Evolutionary conservation across 2,113 vertebrate species (phyloP), one percentile per base, ranked within the genome.

Genomic region (Lepisosteus oculatus): DNA sequence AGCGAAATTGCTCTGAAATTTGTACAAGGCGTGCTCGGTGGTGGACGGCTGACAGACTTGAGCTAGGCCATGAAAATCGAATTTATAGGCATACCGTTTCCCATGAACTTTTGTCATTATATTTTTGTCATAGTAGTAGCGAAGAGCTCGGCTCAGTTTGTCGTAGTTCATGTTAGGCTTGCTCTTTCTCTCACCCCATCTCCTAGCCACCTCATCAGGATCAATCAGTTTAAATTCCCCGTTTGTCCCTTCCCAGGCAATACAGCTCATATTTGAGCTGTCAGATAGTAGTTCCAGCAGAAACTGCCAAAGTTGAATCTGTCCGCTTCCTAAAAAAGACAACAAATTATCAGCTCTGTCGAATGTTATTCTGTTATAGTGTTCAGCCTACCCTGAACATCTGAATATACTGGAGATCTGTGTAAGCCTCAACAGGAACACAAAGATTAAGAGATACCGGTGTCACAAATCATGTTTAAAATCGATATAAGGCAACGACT

Each of bases 131-230:
- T 99, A 99, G 88, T 99, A 99, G 87, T 99, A 99, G 76, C 97
- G 96, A 78, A 99, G 92, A 0, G 96, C 97, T 2, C 97, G 92
- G 88, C 97, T 99, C 80, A 99, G 93, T 84, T 99, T 99, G 90
- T 99, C 97, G 1, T 99, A 99, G 88, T 99, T 99, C 97, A 99
- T 99, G 90, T 99, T 99, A 85, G 97, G 97, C 72, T 99, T 99
- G 92, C 96, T 98, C 79, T 99, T 99, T 62, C 97, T 88, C 81
- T 97, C 96, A 0, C 97, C 97, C 97, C 97, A 99, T 75, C 96
- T 94, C 74, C 97, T 83, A 0, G 97, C 97, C 85, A 99, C 97
- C 87, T 99, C 97, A 3, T 99, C 97, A 0, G 97, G 97, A 84
- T 99, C 97, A 0, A 95, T 94, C 79, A 99, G 94, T 87, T 99